Base-by-base conservation (phyloP, 1,140 invertebrate genomes). In the Aculops lycopersici region DNA sequence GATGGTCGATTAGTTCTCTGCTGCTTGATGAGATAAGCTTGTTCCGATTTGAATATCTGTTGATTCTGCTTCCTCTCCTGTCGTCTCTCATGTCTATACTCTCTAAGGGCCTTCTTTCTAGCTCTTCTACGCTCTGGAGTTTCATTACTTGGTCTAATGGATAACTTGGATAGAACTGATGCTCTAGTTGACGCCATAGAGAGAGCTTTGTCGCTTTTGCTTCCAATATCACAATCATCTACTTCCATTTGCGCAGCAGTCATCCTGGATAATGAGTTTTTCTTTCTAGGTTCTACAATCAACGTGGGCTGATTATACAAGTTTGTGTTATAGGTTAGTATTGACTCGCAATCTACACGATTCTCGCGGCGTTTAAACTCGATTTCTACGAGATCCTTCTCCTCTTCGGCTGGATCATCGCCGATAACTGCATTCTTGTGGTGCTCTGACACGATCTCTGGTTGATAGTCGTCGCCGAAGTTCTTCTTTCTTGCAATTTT, bases 271-370 rank as follows among this genome's bases (percentile, higher is more conserved):
- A 8, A n/a, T n/a, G 8, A 8, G 24, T n/a, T 31, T 31, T 8
- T n/a, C n/a, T 31, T 31, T 20, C 37, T 46, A 35, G 53, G 52
- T 50, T 80, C 77, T 37, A 63, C 59, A 45, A 88, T 88, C 3
- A 84, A 38, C 58, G 75, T 78, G 0, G 81, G 81, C 60, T 76
- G 75, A 58, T 88, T 84, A 51, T 81, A 81, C 36, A 76, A 61
- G 51, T 73, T 84, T 5, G 77, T 84, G 54, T 83, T 80, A 2
- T 75, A 80, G 24, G 38, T 43, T 18, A 49, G 43, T 17, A 48
- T 47, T 24, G 46, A 52, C 36, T 49, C 41, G 36, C 47, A 48
- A 45, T 48, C 47, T 39, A 37, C 39, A 20, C 38, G 17, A 8
- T 46, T 37, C n/a, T 47, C 40, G 5, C 24, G 17, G 3, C 20